These are phyloP conservation scores for Tipula vernalis DNA, from an alignment of 2,888 invertebrate genomes.

Conservation along the genomic window DNA sequence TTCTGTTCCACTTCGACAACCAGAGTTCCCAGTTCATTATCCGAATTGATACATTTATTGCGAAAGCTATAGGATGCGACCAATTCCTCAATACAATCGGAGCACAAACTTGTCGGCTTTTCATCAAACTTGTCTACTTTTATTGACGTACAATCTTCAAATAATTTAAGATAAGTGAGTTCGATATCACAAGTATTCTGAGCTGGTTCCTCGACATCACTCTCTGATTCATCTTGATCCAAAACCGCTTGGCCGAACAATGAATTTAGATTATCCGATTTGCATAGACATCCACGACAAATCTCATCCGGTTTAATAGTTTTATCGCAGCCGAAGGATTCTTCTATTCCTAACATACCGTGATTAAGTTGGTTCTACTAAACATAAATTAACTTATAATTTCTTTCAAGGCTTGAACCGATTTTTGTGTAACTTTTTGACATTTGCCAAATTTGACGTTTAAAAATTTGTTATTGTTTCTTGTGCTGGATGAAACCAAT, in stretches of 20 bases:
- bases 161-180: background rate
- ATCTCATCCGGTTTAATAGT: background rate
- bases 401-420: no score
- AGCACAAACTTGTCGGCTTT: background rate
- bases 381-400: no score
- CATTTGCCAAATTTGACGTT: background rate
- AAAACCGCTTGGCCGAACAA: background rate
- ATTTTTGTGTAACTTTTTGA: background rate
- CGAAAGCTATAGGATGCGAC: background rate
- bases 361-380: background rate
- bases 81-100: conserved; percentile 5
- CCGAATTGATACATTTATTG: background rate
- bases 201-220: background rate
- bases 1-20: background rate
- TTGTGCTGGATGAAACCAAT: background rate
- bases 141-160: background rate
- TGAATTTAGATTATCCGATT: background rate
- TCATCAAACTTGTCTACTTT: background rate
- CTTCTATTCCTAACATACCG: background rate
- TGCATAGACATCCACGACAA: background rate
- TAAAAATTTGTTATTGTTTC: no score
- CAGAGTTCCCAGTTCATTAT: background rate
- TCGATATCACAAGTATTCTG: background rate
- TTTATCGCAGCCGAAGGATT: background rate
- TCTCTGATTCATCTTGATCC: background rate